phyloP scores from a whole-genome alignment of 2,888 invertebrate genomes.

The Drosophila testacea region DNA sequence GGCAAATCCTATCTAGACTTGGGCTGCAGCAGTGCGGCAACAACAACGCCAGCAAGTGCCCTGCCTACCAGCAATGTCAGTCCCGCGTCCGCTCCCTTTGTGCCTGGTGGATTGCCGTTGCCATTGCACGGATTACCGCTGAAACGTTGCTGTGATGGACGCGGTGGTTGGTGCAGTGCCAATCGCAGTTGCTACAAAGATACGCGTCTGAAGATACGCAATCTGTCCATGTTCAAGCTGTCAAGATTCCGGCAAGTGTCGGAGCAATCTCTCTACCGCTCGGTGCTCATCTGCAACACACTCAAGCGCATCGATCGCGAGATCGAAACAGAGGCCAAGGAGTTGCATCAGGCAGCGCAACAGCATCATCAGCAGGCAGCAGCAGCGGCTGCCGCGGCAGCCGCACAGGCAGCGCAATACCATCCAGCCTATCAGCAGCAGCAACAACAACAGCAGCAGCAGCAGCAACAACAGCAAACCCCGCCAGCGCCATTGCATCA shows the following conservation, averaged over 20 bases:
- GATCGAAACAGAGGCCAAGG: slow-evolving; percentile 90
- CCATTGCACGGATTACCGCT: slow-evolving; percentile 80
- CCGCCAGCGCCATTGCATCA: slow-evolving; percentile 63
- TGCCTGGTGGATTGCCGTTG: slow-evolving; percentile 52
- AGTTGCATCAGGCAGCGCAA: slow-evolving; percentile 84
- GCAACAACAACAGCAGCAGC: slow-evolving; percentile 56
- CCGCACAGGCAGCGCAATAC: slow-evolving; percentile 76
- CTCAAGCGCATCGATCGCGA: slow-evolving; percentile 94
- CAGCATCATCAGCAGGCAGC: slow-evolving; percentile 79
- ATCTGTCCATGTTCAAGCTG: slow-evolving; percentile 96
- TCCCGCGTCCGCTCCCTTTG: slow-evolving; percentile 44
- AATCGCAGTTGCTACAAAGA: slow-evolving; percentile 92
- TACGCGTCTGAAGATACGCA: slow-evolving; percentile 94
- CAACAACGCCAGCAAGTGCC: slow-evolving; percentile 43
- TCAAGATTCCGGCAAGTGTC: slow-evolving; percentile 94
- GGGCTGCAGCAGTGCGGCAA: slow-evolving; percentile 87
- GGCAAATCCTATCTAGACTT: slow-evolving; percentile 95
- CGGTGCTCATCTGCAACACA: slow-evolving; percentile 97
- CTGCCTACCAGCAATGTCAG: slow-evolving; percentile 33
- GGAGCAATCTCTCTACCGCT: slow-evolving; percentile 94
- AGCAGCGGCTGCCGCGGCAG: slow-evolving; percentile 67
- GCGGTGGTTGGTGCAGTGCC: slow-evolving; percentile 89
- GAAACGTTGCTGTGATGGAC: slow-evolving; percentile 89
- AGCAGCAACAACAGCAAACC: slow-evolving; percentile 66
- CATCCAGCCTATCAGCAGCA: slow-evolving; percentile 77